Percentiles rank a stretch among this genome's conserved stretches.
phyloP scores from a whole-genome alignment of 2,113 vertebrate genomes.

The Neolamprologus toae region DNA sequence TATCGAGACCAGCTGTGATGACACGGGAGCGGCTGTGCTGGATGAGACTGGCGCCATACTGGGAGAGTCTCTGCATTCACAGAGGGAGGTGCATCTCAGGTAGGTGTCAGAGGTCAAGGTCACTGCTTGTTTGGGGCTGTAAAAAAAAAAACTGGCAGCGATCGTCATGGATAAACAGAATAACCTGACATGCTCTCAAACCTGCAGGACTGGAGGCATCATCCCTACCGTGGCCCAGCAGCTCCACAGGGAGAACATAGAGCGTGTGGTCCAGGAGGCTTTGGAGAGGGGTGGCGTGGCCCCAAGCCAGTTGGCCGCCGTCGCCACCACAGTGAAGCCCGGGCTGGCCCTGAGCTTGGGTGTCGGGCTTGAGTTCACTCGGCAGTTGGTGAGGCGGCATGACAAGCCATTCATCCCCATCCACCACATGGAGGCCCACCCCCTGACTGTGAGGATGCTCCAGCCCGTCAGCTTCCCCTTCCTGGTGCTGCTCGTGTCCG shows the following conservation, averaged over 20 bases:
- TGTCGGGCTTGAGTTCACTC: conserved; percentile 82
- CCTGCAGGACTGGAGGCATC: conserved; percentile 84
- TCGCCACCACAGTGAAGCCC: conserved; percentile 88
- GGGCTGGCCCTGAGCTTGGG: conserved; percentile 83
- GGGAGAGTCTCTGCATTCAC: conserved; percentile 86
- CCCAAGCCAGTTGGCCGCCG: conserved; percentile 73
- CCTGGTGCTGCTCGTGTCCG: conserved; percentile 88
- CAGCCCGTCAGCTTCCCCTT: conserved; percentile 83
- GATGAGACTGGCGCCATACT: conserved; percentile 79
- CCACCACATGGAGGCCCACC: conserved; percentile 98
- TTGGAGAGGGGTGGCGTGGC: conserved; percentile 68
- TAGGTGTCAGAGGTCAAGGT: conserved; percentile 50
- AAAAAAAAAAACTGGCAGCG: not conserved
- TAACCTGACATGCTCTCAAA: not conserved
- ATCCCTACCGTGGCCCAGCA: conserved; percentile 84
- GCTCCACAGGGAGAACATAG: conserved; percentile 86
- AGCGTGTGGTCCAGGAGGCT: conserved; percentile 79
- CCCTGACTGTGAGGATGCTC: conserved; percentile 83
- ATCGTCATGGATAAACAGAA: not conserved
- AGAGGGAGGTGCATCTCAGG: conserved; percentile 85
- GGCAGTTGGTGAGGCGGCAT: conserved; percentile 69
- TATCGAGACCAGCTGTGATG: conserved; percentile 95
- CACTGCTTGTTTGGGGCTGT: not conserved
- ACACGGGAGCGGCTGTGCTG: conserved; percentile 90
- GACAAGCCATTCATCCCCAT: conserved; percentile 89